Evolutionary conservation across 2,113 vertebrate species (phyloP), one percentile per base, ranked within the genome.

Genomic region (Pomatorhinus ruficollis): DNA sequence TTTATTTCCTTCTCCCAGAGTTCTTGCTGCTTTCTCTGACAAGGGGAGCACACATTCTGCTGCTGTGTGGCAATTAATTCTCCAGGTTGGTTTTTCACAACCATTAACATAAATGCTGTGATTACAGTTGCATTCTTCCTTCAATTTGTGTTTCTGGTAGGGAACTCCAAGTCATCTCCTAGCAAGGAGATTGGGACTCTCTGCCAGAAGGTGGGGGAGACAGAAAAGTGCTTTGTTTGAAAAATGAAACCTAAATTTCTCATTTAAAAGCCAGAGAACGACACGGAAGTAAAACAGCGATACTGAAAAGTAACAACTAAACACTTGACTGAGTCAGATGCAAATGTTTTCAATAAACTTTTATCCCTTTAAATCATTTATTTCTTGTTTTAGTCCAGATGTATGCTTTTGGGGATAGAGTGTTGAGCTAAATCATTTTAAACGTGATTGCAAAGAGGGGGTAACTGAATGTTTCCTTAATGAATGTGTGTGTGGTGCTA

Each of bases 341-440:
- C 86, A 93, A 97, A 94, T 95, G 74, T 94, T 97, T 97, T 87
- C 95, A 92, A 83, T 89, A 96, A 96, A 89, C 76, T 60, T 83
- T 91, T 81, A 89, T 88, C 89, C 49, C 60, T 89, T 93, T 56
- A 91, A 89, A 88, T 87, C 85, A 90, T 95, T 88, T 93, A 84
- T 93, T 94, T 96, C 90, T 93, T 95, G 42, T 90, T 93, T 97
- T 68, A 71, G 59, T 66, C 82, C 76, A 76, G 72, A 78, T 50
- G 86, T 85, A 78, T 81, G 52, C 90, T 97, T 93, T 95, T 90
- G 83, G 84, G 95, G 80, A 93, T 78, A 80, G 27, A 66, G 74
- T 39, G 21, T 92, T 86, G 91, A 96, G 93, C 79, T 88, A 96
- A 96, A 93, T 96, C 40, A 76, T 96, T 97, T 95, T 78, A 96